Conservation (phyloP, 1,140 invertebrate genomes). For the Camponotus floridanus region DNA sequence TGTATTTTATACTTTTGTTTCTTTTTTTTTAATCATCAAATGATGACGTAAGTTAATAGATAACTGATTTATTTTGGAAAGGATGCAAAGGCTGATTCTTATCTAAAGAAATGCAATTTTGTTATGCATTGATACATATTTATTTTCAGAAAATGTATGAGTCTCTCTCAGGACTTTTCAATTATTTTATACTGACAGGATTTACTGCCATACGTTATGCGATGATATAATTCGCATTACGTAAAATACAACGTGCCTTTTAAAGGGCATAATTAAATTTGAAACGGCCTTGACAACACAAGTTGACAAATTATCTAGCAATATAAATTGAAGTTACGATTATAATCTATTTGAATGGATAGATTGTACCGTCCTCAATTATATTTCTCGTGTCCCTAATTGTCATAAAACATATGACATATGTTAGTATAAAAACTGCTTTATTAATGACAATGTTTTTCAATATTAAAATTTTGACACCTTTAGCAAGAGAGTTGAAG, state of each 20-base stretch:
- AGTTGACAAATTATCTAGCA: conserved; percentile 16
- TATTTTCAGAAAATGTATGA: conserved; percentile 4
- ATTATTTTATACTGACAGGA: conserved; percentile 17
- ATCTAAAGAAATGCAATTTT: background rate
- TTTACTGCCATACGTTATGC: conserved; percentile 29
- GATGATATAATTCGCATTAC: conserved; percentile 10
- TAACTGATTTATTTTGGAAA: conserved; percentile 23
- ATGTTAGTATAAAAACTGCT: conserved; percentile 28
- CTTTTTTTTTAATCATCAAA: conserved; percentile 54
- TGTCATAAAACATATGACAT: conserved; percentile 9
- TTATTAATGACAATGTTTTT: conserved; percentile 11
- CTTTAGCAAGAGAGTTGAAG: conserved; percentile 28
- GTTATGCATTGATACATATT: background rate
- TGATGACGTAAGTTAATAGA: conserved; percentile 46
- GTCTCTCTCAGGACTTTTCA: background rate
- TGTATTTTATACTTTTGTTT: conserved; percentile 4
- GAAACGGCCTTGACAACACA: conserved; percentile 16
- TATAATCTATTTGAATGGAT: conserved; percentile 37
- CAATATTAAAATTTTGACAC: conserved; percentile 41
- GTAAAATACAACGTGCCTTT: conserved; percentile 66
- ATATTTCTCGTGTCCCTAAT: conserved; percentile 47
- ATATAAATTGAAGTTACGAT: conserved; percentile 15
- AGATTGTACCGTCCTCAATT: conserved; percentile 67
- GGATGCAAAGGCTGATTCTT: background rate
- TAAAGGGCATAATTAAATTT: conserved; percentile 42